Evolutionary conservation across 2,888 invertebrate genomes (phyloP).

Genomic region (Pegoplata infirma): DNA sequence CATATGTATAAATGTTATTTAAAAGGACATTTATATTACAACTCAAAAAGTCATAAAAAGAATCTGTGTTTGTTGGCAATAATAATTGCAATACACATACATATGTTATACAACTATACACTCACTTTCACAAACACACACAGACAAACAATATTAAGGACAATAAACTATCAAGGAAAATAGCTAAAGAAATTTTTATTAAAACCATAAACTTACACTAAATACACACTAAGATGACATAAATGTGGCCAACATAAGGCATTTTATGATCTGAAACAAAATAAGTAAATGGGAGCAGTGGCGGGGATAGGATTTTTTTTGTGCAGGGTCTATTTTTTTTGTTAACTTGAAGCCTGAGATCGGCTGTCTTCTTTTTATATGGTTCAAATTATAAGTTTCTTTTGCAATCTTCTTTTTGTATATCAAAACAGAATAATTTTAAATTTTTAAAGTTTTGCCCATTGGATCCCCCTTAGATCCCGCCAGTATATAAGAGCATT

Average conservation of each 20-base stretch:
- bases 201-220: constrained; percentile 67
- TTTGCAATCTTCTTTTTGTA: too few species aligned
- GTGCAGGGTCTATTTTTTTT: too few species aligned
- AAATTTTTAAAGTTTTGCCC: too few species aligned
- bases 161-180: constrained; percentile 55
- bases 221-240: constrained; percentile 65
- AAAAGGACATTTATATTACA: constrained; percentile 51
- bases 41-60: constrained; percentile 59
- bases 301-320: too few species aligned
- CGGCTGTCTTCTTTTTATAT: too few species aligned
- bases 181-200: constrained; percentile 62
- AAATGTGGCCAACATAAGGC: constrained; percentile 62
- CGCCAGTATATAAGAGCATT: constrained; percentile 1
- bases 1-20: constrained; percentile 41
- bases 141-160: background rate
- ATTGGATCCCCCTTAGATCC: too few species aligned
- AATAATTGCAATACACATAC: constrained; percentile 54
- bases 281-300: too few species aligned
- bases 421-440: too few species aligned
- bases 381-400: too few species aligned
- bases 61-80: constrained; percentile 59
- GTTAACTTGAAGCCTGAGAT: too few species aligned
- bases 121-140: background rate
- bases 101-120: constrained; percentile 3
- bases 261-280: constrained; percentile 59